Percentiles rank a stretch among this genome's conserved stretches.
phyloP scores from a whole-genome alignment of 2,888 invertebrate genomes.

The Myathropa florea region DNA sequence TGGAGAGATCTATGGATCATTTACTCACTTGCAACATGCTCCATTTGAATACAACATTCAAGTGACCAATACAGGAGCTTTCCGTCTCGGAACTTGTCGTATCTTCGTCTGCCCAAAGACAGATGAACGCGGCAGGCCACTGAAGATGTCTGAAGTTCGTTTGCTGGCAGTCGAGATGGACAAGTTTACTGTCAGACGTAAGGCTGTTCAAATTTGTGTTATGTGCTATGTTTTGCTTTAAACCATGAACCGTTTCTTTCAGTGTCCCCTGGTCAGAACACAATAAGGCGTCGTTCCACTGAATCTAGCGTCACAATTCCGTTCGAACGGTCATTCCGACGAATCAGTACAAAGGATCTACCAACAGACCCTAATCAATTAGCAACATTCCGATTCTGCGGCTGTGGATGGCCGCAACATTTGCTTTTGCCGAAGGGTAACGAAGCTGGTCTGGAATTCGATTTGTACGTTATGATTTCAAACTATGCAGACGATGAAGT shows the following conservation, averaged over 20 bases:
- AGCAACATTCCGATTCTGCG: slow-evolving; percentile 84
- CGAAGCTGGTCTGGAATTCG: slow-evolving; percentile 84
- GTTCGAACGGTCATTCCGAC: slow-evolving; percentile 90
- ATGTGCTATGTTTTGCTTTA: slow-evolving; percentile 43
- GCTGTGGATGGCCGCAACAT: slow-evolving; percentile 94
- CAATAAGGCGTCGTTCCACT: slow-evolving; percentile 84
- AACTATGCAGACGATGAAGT: slow-evolving; percentile 84
- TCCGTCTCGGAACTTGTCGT: slow-evolving; percentile 84
- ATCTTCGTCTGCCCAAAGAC: slow-evolving; percentile 85
- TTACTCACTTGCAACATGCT: slow-evolving; percentile 90
- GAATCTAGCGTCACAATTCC: slow-evolving; percentile 92
- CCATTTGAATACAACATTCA: slow-evolving; percentile 86
- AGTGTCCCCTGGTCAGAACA: slow-evolving; percentile 87
- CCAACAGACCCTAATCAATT: slow-evolving; percentile 28
- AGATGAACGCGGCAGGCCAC: slow-evolving; percentile 84
- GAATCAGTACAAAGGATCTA: slow-evolving; percentile 73
- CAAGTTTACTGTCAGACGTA: slow-evolving; percentile 84
- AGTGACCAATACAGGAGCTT: slow-evolving; percentile 82
- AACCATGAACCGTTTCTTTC: slow-evolving; percentile 59
- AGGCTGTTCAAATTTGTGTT: slow-evolving; percentile 74
- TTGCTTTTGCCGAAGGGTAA: slow-evolving; percentile 89
- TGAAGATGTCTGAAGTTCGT: slow-evolving; percentile 83
- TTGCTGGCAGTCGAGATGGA: slow-evolving; percentile 86
- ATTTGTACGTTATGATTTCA: slow-evolving; percentile 90
- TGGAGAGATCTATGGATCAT: slow-evolving; percentile 86